Evolutionary conservation across 1,140 invertebrate species (phyloP), one percentile per base, ranked within the genome.

Genomic region (Drosophila kohkoa): DNA sequence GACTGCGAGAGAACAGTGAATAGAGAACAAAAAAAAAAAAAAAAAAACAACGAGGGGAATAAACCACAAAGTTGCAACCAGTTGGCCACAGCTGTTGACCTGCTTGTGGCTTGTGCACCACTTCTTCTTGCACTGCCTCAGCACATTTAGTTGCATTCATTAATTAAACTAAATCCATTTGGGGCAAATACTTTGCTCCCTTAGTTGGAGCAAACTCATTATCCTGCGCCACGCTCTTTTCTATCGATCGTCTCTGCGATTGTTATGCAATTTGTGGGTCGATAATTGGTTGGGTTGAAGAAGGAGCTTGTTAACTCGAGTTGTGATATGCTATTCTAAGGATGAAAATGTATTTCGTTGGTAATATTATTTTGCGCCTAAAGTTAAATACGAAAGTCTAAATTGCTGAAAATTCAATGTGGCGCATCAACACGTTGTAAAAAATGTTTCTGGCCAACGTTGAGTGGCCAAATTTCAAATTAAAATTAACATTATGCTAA

Each of bases 401-500:
- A 74, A 60, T 45, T 59, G 59, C 70, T 59, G 72, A 75, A 66
- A 77, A 79, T 80, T 87, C 79, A 82, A 80, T 88, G 82, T 82
- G 75, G 65, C 82, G 77, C 83, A 87, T 87, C 82, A 87, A 87
- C 82, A 86, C 83, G 80, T 82, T 88, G 83, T 82, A 77, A 77
- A 78, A 82, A 77, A 82, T 82, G 75, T 74, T 81, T 63, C 60
- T 70, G 76, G 83, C 83, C 76, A 82, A 66, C 73, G 81, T 80
- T 69, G 85, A 80, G 83, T 83, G 83, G 83, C 85, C 69, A 88
- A 87, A 88, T 83, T 87, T 88, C 77, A 87, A 87, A 87, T 87
- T 87, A 88, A 87, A 87, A 87, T 87, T 82, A 87, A 87, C 83
- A 83, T 87, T 87, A 87, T 88, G 82, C 82, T 88, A 87, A 87